Base-by-base conservation (phyloP, 2,888 invertebrate genomes). In the Zhuqinia jingwanae region DNA sequence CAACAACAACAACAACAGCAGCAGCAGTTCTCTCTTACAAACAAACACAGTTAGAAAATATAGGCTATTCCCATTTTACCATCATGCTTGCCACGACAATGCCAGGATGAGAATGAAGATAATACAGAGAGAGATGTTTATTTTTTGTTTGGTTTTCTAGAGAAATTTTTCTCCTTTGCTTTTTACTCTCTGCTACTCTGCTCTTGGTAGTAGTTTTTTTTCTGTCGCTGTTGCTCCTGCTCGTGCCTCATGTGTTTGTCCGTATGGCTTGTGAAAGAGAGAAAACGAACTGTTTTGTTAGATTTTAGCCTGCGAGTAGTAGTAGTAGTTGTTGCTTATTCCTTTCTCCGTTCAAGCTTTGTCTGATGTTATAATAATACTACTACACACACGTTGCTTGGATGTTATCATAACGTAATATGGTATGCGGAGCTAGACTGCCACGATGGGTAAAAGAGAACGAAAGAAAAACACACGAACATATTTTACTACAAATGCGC, bases 191-290 rank as follows among this genome's bases (percentile, higher is more conserved):
- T 17, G 42, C 20, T 20, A 2, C 42, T 22, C 68, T 68, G 20
- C 10, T 27, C 17, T 2, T 73, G 25, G 47, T 17, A 45, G 58
- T 73, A 60, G 53, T 56, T 80, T 68, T 68, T 68, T 20, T 68
- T 25, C 58, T n/a, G n/a, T 76, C 42, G 5, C 83, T 83, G 76
- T 77, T 65, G 83, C 83, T 83, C 77, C 83, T 83, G 20, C 36
- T 76, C 77, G 58, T 77, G 45, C n/a, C n/a, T 73, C 75, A 75
- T 82, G 83, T 83, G 83, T n/a, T n/a, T n/a, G n/a, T 65, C 65
- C 63, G 65, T 68, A 65, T 77, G 63, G 73, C 30, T 75, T 77
- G 83, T 77, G 83, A 83, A 83, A 83, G 83, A 73, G 63, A 47
- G 68, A 75, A 50, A 77, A 53, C 77, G 53, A 76, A 77, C 63